Evolutionary conservation across 2,113 vertebrate genomes (phyloP), one percentile per base, ranked within the genome.

Genomic region (Prunella himalayana): DNA sequence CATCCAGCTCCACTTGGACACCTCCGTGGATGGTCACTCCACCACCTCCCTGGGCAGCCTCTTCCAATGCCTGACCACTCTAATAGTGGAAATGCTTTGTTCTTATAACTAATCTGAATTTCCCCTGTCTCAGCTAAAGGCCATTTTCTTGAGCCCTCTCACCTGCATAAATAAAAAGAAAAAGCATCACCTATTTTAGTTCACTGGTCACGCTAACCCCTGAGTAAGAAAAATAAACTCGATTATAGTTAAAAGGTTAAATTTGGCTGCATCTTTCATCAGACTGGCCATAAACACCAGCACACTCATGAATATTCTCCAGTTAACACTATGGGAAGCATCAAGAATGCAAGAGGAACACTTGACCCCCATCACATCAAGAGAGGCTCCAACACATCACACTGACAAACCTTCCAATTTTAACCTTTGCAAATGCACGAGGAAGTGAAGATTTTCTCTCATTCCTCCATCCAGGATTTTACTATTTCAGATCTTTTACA

Each of bases 1-100:
- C 22, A 33, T 15, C 39, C 83, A 65, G 42, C 50, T 28, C 28
- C 69, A 49, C n/a, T 0, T 16, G 12, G 66, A 41, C 42, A 53
- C 9, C 22, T 19, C 37, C 72, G 60, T 0, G 0, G 25, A 44
- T 10, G 61, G 61, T 5, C 11, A 37, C 27, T 22, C 45, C 63
- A 51, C 6, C 12, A 10, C 27, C 39, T 30, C 39, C 64, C 73
- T 30, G 47, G 28, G 73, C 64, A 78, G 39, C 54, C 19, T 39
- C n/a, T 30, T 45, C 64, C 64, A 70, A 20, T 6, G 28, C 28
- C 63, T 61, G 39, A 30, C 28, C 39, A 45, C 28, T 10, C 19
- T 7, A 24, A 61, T 8, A 45, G 28, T 9, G n/a, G 33, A 45
- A 86, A 61, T 28, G 15, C 23, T 22, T 37, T 53, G 15, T 11